These are phyloP conservation scores for Psilopogon haemacephalus DNA, from an alignment of 2,113 vertebrate genomes.

Conservation along the genomic window DNA sequence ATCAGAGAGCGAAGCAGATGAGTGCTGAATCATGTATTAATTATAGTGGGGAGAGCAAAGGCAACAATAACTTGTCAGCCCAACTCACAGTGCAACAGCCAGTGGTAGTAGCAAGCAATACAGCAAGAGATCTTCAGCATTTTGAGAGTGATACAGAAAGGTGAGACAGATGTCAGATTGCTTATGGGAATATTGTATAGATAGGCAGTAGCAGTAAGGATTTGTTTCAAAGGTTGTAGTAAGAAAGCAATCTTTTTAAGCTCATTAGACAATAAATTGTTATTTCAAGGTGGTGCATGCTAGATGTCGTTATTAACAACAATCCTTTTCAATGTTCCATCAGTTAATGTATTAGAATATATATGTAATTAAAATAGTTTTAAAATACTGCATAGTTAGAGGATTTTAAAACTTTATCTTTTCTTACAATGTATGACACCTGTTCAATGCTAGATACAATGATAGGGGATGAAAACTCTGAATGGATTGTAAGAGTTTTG, in stretches of 20 bases:
- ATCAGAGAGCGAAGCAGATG: slow-evolving; percentile 2
- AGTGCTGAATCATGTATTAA: slow-evolving; percentile 21
- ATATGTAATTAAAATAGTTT: neutral
- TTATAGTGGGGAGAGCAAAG: slow-evolving; percentile 13
- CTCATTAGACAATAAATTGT: neutral
- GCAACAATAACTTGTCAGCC: neutral
- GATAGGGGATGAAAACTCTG: neutral
- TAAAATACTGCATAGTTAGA: neutral
- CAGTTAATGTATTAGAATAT: neutral
- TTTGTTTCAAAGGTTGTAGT: neutral
- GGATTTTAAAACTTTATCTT: neutral
- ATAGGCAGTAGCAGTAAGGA: neutral
- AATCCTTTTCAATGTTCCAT: neutral
- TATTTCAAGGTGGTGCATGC: neutral
- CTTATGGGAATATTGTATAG: neutral
- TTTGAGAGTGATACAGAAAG: slow-evolving; percentile 11
- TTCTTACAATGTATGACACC: neutral
- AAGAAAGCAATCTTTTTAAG: neutral
- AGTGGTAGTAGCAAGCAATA: neutral
- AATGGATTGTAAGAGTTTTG: neutral
- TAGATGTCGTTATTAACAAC: neutral
- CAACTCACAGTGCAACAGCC: neutral
- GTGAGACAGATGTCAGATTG: slow-evolving; percentile 54
- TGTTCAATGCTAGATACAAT: neutral
- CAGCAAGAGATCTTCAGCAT: neutral